Base-by-base conservation (phyloP, 2,113 vertebrate species). In the Perca flavescens region DNA sequence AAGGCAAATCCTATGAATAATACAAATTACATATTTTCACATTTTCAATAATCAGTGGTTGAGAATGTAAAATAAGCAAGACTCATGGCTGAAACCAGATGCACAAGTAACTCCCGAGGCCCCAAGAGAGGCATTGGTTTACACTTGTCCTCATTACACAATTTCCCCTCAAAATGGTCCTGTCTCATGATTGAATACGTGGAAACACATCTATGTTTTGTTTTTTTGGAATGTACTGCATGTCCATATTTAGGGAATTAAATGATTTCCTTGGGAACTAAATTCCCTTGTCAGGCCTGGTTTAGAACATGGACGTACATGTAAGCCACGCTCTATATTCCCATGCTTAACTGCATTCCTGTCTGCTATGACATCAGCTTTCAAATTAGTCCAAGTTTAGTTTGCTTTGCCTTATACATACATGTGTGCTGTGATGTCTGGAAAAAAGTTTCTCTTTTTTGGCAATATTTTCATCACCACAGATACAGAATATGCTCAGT, bases 71-170 rank as follows among this genome's bases (percentile, higher is more conserved):
- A 74, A 53, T 25, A 74, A 60, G 52, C 52, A 58, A 74, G 75
- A 31, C n/a, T 62, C 19, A 17, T 68, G 67, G 21, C 63, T 78
- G 62, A 83, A 61, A 21, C 79, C 86, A 87, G 77, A 88, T 85
- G 83, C 70, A 57, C 22, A 36, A 90, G 66, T 88, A 83, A 90
- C 65, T 70, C 66, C 10, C 15, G 64, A 84, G 69, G 71, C 72
- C 89, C 77, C 77, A 2, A 10, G 80, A 80, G 89, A 91, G 83
- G 77, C 76, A 79, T 25, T 58, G 73, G 69, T 83, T 90, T 89
- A 89, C 86, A 70, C 68, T 56, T 56, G 65, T 77, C 25, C 76
- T 67, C 69, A 65, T 74, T 76, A 81, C 73, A 81, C 78, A 79
- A 73, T 80, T 87, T 86, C 83, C 88, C 57, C 69, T 53, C 13